Evolutionary conservation across 2,113 vertebrate species (phyloP), one percentile per base, ranked within the genome.

Genomic region (Mesitornis unicolor): DNA sequence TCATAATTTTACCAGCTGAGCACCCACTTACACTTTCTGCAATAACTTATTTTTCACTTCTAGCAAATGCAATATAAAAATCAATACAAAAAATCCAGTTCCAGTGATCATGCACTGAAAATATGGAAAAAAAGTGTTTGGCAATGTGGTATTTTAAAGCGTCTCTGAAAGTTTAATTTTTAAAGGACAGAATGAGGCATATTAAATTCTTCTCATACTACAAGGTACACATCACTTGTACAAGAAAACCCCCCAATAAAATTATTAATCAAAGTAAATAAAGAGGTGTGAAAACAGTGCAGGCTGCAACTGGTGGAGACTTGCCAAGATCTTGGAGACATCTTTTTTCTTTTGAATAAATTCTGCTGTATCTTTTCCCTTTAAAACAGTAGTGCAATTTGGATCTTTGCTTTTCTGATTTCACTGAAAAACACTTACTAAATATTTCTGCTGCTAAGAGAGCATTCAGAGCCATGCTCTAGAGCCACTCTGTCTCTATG

Each of bases 91-190:
- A 42, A 61, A 60, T 54, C 15, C 45, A 93, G 38, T 45, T 28
- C 11, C 26, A 47, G 35, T 53, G 53, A 67, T 51, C n/a, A 48
- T 29, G 35, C 36, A 83, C 81, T 74, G 59, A 79, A 90, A 89
- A 80, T 13, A 0, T 4, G 90, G 21, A 73, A 56, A 35, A 53
- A 59, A 93, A 82, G 13, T 89, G 50, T 45, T 63, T 79, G 64
- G 47, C 86, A 33, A 70, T 68, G 71, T 53, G 83, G 53, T 22
- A 51, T 69, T 88, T 76, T 61, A 71, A 90, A 92, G 15, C 65
- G 74, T 89, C 85, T 89, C 83, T 63, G 11, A 16, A 80, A 92
- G 33, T 90, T 93, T 69, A 84, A 95, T 87, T 92, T 90, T 87
- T 60, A 36, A 80, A 84, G 65, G 80, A 75, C 47, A 91, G 57